Evolutionary conservation across 2,113 vertebrate species (phyloP), one percentile per base, ranked within the genome.

Genomic region (Vombatus ursinus): DNA sequence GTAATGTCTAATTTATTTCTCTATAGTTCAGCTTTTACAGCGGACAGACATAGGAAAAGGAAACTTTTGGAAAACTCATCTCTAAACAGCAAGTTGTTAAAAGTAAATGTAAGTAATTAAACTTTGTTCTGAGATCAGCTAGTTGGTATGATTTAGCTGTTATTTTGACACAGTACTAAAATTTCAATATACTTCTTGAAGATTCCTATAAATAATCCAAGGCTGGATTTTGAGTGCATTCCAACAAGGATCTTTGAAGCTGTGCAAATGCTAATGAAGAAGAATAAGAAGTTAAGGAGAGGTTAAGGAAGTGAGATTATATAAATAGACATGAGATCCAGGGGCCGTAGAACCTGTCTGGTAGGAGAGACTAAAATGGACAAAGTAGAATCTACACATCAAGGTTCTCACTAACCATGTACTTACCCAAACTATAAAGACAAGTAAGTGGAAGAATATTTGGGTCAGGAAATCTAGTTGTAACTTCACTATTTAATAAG

Each of bases 11-110:
- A 47, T 98, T 96, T 97, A 94, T 98, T 97, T 92, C 94, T 97
- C 97, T 97, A 93, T 98, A 99, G 99, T 98, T 99, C 99, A 96
- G 98, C 99, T 96, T 98, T 99, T 97, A 99, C 99, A 96, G 99
- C 98, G 96, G 99, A 99, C 96, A 98, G 99, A 96, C 99, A 99
- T 96, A 99, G 99, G 97, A 99, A 99, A 98, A 99, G 99, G 98
- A 99, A 99, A 98, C 98, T 99, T 52, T 98, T 99, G 97, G 99
- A 99, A 98, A 99, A 98, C 92, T 98, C 98, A 54, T 98, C 99
- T 98, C 95, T 99, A 95, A 99, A 99, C 98, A 99, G 98, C 98
- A 99, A 99, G 97, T 97, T 99, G 96, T 95, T 99, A 96, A 99
- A 99, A 99, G 99, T 99, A 96, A 99, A 98, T 98, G 99, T 99